Evolutionary conservation across 2,888 invertebrate genomes (phyloP).

Genomic region (Cheilosia grossa): DNA sequence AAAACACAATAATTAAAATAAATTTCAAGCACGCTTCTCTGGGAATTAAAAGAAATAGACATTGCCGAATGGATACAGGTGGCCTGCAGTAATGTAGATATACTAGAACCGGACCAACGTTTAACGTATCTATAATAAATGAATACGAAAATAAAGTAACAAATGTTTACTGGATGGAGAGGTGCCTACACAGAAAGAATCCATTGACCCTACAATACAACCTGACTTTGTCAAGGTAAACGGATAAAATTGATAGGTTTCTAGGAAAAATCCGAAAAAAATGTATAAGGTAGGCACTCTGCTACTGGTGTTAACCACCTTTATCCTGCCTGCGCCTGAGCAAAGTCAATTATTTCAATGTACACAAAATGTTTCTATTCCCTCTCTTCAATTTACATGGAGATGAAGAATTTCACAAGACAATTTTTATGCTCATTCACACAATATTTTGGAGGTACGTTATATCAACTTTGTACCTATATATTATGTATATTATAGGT

Average conservation of each 20-base stretch:
- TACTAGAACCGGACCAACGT: neutral
- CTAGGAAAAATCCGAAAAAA: constrained; percentile 8
- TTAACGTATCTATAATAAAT: neutral
- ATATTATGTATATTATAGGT: too few species aligned
- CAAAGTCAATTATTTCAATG: constrained; percentile 33
- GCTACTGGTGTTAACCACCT: constrained; percentile 10
- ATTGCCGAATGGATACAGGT: constrained; percentile 50
- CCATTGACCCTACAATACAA: constrained; percentile 31
- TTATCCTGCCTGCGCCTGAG: constrained; percentile 16
- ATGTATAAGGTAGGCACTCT: neutral
- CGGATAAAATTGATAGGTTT: constrained; percentile 35
- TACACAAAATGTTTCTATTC: neutral
- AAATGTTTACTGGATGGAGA: neutral
- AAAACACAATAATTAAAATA: too few species aligned
- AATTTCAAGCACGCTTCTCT: too few species aligned
- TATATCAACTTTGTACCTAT: neutral
- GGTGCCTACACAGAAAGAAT: neutral
- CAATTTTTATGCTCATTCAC: neutral
- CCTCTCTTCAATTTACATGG: constrained; percentile 11
- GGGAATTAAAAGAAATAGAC: neutral
- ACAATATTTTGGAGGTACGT: neutral
- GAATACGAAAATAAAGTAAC: neutral
- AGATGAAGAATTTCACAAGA: constrained; percentile 36
- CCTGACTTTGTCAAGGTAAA: constrained; percentile 24
- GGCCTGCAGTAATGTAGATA: constrained; percentile 22